These are phyloP conservation scores for Latrodectus hesperus DNA, from an alignment of 2,888 invertebrate genomes.

Conservation along the genomic window DNA sequence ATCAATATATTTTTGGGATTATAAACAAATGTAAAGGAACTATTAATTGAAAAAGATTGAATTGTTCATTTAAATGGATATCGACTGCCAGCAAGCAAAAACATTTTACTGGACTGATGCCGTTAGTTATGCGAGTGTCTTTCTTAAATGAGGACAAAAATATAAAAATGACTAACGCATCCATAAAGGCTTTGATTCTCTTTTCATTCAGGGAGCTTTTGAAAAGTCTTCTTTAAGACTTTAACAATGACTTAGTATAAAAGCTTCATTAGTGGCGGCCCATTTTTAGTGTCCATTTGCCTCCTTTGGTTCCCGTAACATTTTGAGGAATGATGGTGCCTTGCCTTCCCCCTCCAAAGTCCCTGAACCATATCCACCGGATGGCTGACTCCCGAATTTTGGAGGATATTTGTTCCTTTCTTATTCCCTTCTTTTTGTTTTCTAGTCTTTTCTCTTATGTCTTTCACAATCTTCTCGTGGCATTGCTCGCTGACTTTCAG, in stretches of 20 bases:
- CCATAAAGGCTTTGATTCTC: conserved; percentile 11
- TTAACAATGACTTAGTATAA: conserved; percentile 50
- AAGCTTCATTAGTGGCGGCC: conserved; percentile 43
- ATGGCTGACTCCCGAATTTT: conserved; percentile 10
- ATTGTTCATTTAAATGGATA: too few species aligned
- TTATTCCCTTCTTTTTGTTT: background rate
- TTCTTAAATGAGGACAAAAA: too few species aligned
- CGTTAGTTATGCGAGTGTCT: too few species aligned
- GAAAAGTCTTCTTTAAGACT: conserved; percentile 42
- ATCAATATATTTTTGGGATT: too few species aligned
- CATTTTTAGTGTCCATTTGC: conserved; percentile 6
- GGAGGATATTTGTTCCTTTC: conserved; percentile 9
- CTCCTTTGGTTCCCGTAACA: too few species aligned
- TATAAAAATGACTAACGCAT: conserved; percentile 18
- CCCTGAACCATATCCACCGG: conserved; percentile 26
- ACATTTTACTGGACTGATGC: too few species aligned
- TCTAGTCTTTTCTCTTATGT: background rate
- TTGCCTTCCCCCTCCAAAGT: background rate
- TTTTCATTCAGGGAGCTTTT: conserved; percentile 33
- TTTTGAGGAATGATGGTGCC: background rate
- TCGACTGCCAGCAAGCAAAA: too few species aligned
- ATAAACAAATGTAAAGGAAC: too few species aligned
- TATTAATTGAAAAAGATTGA: too few species aligned
- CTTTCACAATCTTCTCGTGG: conserved; percentile 12
- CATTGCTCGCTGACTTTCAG: conserved; percentile 8